Evolutionary conservation across 2,888 invertebrate genomes (phyloP).

Genomic region (Diabrotica balteata): DNA sequence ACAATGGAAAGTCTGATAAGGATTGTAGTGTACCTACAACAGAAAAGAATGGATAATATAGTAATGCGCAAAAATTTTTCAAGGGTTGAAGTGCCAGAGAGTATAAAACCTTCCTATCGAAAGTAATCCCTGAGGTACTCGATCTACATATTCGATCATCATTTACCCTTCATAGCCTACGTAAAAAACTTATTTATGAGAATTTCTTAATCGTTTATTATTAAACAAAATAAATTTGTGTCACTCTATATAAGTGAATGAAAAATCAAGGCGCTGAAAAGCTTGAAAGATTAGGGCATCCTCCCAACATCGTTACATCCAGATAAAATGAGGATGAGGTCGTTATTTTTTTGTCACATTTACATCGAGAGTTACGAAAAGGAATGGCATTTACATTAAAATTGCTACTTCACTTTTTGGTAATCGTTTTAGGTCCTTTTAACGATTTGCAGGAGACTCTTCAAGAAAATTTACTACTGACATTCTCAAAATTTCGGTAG

Average conservation of each 20-base stretch:
- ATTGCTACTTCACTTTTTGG: conserved; percentile 9
- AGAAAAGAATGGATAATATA: too few species aligned
- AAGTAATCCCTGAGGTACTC: too few species aligned
- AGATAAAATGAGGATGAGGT: conserved; percentile 8
- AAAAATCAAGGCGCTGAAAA: background rate
- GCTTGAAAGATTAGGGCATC: background rate
- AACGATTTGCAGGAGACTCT: background rate
- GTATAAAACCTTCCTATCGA: too few species aligned
- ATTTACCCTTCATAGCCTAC: too few species aligned
- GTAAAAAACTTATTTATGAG: too few species aligned
- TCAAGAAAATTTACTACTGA: too few species aligned
- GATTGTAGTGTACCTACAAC: too few species aligned
- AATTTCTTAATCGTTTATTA: background rate
- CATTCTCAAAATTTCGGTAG: too few species aligned
- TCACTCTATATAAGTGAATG: background rate
- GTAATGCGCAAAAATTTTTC: too few species aligned
- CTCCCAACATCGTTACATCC: conserved; percentile 7
- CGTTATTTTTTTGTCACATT: conserved; percentile 9
- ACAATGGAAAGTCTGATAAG: too few species aligned
- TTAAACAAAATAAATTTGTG: background rate
- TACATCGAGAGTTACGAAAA: conserved; percentile 1
- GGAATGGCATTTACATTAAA: conserved; percentile 11
- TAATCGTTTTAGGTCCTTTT: conserved; percentile 4
- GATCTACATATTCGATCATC: too few species aligned
- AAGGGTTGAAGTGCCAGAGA: too few species aligned